Conservation (phyloP, 2,888 invertebrate species). For the Mimachlamys varia region DNA sequence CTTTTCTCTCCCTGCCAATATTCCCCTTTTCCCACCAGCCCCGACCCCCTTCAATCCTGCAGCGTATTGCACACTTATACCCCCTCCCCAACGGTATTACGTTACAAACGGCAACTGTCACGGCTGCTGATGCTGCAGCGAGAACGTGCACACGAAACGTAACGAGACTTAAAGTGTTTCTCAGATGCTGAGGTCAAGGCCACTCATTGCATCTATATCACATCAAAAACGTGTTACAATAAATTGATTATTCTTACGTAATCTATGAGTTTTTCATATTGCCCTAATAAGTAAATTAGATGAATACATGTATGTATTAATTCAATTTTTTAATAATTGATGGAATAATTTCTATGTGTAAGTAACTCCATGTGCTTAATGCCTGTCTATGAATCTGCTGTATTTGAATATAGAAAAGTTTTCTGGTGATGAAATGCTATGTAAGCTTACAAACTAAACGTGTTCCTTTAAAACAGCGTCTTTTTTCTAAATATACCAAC, state of each 20-base stretch:
- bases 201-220: background rate
- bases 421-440: too few relatives aligned
- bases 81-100: background rate
- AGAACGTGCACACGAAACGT: background rate
- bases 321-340: too few relatives aligned
- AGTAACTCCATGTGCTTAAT: too few relatives aligned
- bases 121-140: background rate
- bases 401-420: too few relatives aligned
- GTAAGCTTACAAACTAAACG: too few relatives aligned
- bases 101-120: background rate
- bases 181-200: background rate
- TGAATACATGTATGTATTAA: background rate
- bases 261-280: background rate
- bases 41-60: background rate
- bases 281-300: background rate
- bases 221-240: background rate
- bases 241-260: background rate
- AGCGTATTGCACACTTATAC: background rate
- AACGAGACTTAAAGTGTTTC: slow-evolving; percentile 19
- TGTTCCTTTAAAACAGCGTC: too few relatives aligned
- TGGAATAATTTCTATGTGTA: too few relatives aligned
- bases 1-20: background rate
- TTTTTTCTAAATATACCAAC: too few relatives aligned
- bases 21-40: background rate
- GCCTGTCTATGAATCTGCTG: too few relatives aligned